Percentiles rank a stretch among this genome's conserved stretches.
Conservation (phyloP, 2,113 vertebrate species). For the Daphoenositta chrysoptera region DNA sequence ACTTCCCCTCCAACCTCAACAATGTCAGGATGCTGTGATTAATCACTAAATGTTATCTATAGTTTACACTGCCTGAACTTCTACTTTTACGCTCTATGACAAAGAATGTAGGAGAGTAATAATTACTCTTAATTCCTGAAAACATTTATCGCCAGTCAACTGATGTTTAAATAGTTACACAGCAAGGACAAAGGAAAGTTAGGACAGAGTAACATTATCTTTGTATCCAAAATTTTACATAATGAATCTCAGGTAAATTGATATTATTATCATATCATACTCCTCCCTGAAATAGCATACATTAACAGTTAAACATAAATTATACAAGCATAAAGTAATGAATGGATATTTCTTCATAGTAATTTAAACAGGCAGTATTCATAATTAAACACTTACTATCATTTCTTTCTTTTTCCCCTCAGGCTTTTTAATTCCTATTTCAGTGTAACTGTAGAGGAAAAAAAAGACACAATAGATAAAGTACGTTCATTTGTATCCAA, state of each 20-base stretch:
- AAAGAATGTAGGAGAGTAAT: not conserved
- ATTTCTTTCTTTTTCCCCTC: conserved; percentile 66
- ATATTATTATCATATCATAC: not conserved
- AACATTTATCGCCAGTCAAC: not conserved
- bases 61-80: not conserved
- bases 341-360: not conserved
- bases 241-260: not conserved
- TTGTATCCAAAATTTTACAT: not conserved
- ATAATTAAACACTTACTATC: conserved; percentile 59
- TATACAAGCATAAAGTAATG: not conserved
- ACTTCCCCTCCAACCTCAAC: not conserved
- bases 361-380: not conserved
- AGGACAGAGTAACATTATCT: not conserved
- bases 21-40: not conserved
- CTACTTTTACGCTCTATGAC: not conserved
- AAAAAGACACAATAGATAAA: not conserved
- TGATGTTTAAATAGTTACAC: not conserved
- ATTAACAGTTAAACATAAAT: not conserved
- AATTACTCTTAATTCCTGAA: not conserved
- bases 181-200: not conserved
- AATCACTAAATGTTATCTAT: not conserved
- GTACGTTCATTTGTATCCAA: not conserved
- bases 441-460: conserved; percentile 64
- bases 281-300: not conserved
- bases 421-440: conserved; percentile 74